Evolutionary conservation across 2,797 vertebrate species (phyloP).

Genomic region (Fringilla coelebs): DNA sequence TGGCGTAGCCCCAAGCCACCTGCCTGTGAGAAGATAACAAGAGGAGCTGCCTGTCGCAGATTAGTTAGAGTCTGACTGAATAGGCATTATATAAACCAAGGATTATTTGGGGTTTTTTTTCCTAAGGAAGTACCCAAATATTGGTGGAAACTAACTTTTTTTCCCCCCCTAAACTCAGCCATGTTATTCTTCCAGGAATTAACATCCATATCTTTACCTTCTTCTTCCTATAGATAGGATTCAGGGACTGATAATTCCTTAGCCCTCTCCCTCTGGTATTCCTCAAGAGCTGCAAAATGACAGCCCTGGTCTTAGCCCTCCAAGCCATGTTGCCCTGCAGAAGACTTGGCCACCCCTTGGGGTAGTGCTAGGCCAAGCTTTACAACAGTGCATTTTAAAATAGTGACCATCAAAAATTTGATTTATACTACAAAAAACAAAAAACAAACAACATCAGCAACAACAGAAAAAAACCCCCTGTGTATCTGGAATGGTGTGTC

Average conservation of each 20-base stretch:
- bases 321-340: not conserved
- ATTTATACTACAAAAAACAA: not conserved
- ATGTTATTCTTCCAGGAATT: not conserved
- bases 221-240: not conserved
- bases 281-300: not conserved
- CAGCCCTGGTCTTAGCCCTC: not conserved
- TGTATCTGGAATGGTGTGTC: rapidly evolving
- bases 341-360: not conserved
- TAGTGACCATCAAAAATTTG: not conserved
- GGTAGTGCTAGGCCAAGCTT: not conserved
- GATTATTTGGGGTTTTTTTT: not conserved
- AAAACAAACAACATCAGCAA: no score
- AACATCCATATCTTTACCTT: not conserved
- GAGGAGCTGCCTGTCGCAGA: not conserved
- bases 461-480: rapidly evolving
- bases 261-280: not conserved
- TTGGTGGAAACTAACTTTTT: not conserved
- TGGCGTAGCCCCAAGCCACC: not conserved
- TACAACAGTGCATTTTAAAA: not conserved
- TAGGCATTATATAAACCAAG: not conserved
- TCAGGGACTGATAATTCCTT: not conserved
- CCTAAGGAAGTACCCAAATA: not conserved
- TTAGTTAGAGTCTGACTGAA: conserved; percentile 20
- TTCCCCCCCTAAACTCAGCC: not conserved
- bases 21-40: conserved; percentile 26